Conservation (phyloP, 2,888 invertebrate genomes). For the Eupithecia insigniata region DNA sequence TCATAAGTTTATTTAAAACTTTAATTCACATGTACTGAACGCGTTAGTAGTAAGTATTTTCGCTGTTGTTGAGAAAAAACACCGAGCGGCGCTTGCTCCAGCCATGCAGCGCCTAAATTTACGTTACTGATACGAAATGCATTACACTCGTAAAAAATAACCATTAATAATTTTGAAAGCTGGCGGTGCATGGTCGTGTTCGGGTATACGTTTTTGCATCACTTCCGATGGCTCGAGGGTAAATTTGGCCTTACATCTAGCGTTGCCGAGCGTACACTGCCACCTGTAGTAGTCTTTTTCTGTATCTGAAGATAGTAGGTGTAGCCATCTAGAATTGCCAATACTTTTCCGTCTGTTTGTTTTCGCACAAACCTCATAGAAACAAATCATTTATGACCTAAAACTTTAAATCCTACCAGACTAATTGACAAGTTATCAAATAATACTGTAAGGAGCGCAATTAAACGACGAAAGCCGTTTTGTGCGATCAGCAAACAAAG, state of each 20-base stretch:
- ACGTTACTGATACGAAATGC: not conserved
- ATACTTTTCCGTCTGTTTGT: constrained; percentile 11
- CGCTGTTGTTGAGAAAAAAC: no score
- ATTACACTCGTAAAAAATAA: not conserved
- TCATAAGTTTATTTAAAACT: no score
- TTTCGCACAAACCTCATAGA: constrained; percentile 7
- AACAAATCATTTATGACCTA: not conserved
- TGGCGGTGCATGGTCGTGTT: not conserved
- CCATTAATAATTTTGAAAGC: not conserved
- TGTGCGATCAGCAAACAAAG: no score
- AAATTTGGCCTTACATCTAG: constrained; percentile 10
- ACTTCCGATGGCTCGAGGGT: not conserved
- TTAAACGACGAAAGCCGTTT: no score
- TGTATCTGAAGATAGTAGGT: constrained; percentile 23
- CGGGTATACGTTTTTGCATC: not conserved
- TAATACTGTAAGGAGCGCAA: no score
- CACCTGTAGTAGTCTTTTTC: constrained; percentile 6
- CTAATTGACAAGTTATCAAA: no score
- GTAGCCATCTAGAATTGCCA: constrained; percentile 29
- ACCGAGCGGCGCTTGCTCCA: no score
- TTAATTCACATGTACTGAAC: no score
- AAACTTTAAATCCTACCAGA: not conserved
- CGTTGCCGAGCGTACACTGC: constrained; percentile 20
- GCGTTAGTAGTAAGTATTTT: no score
- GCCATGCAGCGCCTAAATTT: no score